phyloP scores from a whole-genome alignment of 2,797 vertebrate species.

The Diplodus sargus region DNA sequence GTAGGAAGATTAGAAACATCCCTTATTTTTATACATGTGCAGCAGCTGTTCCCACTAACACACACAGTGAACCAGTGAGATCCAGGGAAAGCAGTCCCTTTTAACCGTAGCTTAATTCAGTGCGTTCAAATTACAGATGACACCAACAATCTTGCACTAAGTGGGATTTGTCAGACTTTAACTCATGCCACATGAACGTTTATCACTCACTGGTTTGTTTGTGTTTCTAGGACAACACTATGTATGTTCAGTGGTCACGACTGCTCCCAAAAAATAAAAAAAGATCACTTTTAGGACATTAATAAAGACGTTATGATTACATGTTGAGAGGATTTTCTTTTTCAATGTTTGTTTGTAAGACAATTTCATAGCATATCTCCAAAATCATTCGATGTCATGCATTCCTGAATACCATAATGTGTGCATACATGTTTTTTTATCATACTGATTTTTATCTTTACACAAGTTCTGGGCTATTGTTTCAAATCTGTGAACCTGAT shows the following conservation, averaged over 20 bases:
- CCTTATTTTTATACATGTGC: constrained; percentile 36
- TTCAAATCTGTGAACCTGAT: constrained; percentile 21
- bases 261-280: constrained; percentile 30
- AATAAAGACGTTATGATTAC: constrained; percentile 67
- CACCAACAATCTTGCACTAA: neutral
- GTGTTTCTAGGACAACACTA: neutral
- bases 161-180: neutral
- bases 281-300: constrained; percentile 43
- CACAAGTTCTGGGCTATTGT: constrained; percentile 47
- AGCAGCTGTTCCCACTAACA: constrained; percentile 37
- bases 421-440: constrained; percentile 61
- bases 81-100: constrained; percentile 5
- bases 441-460: constrained; percentile 59
- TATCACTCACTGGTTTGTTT: constrained; percentile 22
- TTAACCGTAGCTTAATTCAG: neutral
- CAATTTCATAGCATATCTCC: constrained; percentile 73
- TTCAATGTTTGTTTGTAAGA: constrained; percentile 62
- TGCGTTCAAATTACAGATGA: neutral
- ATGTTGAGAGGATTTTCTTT: constrained; percentile 53
- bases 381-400: constrained; percentile 82
- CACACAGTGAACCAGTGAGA: constrained; percentile 30
- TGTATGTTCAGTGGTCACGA: constrained; percentile 42
- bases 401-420: constrained; percentile 75
- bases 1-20: constrained; percentile 58
- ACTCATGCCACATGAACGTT: neutral